A percentile compares a stretch with the other conserved stretches of the same genome.
These are phyloP conservation scores for Tenebrio molitor DNA, from an alignment of 1,140 invertebrate species.

Conservation along the genomic window DNA sequence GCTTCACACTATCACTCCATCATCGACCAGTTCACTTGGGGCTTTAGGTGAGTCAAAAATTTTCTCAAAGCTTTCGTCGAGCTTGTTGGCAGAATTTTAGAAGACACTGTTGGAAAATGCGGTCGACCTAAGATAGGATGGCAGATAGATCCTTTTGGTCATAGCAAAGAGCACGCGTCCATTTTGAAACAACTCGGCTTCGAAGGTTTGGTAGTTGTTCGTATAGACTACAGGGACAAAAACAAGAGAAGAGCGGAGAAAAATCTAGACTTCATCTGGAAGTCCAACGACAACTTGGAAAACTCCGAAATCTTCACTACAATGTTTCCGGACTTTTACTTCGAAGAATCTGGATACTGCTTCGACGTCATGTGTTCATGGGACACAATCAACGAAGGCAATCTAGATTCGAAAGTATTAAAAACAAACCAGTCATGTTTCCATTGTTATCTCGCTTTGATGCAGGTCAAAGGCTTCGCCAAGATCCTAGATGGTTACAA, in stretches of 20 bases:
- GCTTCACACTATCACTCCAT: slow-evolving; percentile 83
- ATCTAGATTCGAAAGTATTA: slow-evolving; percentile 75
- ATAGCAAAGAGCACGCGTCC: slow-evolving; percentile 77
- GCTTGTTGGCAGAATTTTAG: slow-evolving; percentile 1
- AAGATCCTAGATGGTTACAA: slow-evolving; percentile 47
- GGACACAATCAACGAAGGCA: slow-evolving; percentile 83
- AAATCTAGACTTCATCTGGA: slow-evolving; percentile 84
- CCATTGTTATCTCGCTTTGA: too few relatives aligned
- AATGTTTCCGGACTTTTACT: slow-evolving; percentile 82
- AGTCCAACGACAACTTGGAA: background rate
- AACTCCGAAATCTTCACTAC: slow-evolving; percentile 72
- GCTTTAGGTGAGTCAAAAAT: slow-evolving; percentile 66
- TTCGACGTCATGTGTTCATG: slow-evolving; percentile 89
- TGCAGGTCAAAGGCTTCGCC: slow-evolving; percentile 40
- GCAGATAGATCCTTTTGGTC: slow-evolving; percentile 84
- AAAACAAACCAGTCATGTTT: background rate
- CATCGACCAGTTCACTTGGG: slow-evolving; percentile 85
- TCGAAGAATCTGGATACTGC: slow-evolving; percentile 88
- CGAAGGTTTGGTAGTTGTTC: slow-evolving; percentile 81
- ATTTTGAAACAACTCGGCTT: slow-evolving; percentile 78
- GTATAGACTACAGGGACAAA: slow-evolving; percentile 83
- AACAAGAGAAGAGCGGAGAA: slow-evolving; percentile 72
- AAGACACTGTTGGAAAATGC: slow-evolving; percentile 75
- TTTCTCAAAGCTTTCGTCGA: background rate
- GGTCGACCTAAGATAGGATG: slow-evolving; percentile 77